Percentiles rank a stretch among this genome's conserved stretches.
Evolutionary conservation across 2,113 vertebrate species (phyloP).

Genomic region (Gnathonemus echidnorhynchus): DNA sequence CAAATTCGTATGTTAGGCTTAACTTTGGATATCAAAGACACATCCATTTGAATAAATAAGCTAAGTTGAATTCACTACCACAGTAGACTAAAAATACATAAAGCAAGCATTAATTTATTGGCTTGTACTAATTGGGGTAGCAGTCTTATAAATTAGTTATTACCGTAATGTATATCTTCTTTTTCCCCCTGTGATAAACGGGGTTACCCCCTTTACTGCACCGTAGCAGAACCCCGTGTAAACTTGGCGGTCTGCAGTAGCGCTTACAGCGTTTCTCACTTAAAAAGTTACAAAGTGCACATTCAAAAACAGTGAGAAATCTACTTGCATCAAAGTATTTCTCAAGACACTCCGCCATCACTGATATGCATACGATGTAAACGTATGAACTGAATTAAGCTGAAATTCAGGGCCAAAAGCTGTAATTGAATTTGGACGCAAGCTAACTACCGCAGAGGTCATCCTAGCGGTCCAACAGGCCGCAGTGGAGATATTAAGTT

Average conservation of each 20-base stretch:
- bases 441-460: not conserved
- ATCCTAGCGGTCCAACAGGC: not conserved
- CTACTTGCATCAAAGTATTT: not conserved
- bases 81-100: not conserved
- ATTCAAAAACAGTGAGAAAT: not conserved
- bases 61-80: not conserved
- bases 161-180: not conserved
- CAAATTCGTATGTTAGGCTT: not conserved
- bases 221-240: not conserved
- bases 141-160: not conserved
- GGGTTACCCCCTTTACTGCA: not conserved
- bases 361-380: not conserved
- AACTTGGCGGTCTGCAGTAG: not conserved
- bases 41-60: not conserved
- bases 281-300: not conserved
- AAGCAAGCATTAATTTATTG: not conserved
- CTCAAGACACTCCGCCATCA: not conserved
- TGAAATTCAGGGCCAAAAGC: not conserved
- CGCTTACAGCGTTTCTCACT: not conserved
- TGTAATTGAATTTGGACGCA: not conserved
- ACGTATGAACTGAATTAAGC: not conserved
- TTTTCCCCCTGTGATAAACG: not conserved
- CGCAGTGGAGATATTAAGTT: not conserved
- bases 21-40: not conserved
- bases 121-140: not conserved